Evolutionary conservation across 2,797 vertebrate species (phyloP), one percentile per base, ranked within the genome.

Genomic region (Pteropus rufus): DNA sequence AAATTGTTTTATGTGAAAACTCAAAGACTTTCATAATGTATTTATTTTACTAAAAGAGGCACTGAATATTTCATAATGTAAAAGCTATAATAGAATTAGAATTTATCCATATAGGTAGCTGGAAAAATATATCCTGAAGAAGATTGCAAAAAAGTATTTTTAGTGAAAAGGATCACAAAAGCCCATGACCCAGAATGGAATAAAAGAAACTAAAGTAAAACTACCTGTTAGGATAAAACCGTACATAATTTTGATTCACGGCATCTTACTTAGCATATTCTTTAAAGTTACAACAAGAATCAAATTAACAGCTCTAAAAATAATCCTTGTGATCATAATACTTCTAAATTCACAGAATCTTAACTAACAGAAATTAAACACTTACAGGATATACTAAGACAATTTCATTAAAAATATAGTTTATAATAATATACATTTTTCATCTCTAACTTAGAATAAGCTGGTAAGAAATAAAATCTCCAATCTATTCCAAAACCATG

Each of bases 271-370:
- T 93, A 95, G 29, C n/a, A 94, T 90, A 79, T 67, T 89, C 2
- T 5, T 97, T 96, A 93, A 98, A 97, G 93, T 97, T 96, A 62
- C 8, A 97, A 97, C 94, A 98, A 96, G 96, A 97, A 95, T 62
- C 73, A 41, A 4, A 86, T 89, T 3, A 91, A 94, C 21, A 62
- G n/a, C 65, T 97, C 56, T 87, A 85, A 90, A 88, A 90, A 88
- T 2, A n/a, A 94, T 72, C 10, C 12, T 79, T 93, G n/a, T 73
- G 46, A 96, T 44, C 58, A 89, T 0, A 0, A 39, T 3, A 72
- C 49, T 94, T 95, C 6, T 41, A 70, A 88, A 29, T 79, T 84
- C 46, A 5, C 12, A 95, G 8, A 97, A 95, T 2, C n/a, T 31
- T 60, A 41, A 41, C 52, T 46, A 95, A 52, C 0, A 87, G 21